Percentiles rank a stretch among this genome's conserved stretches.
Evolutionary conservation across 2,113 vertebrate species (phyloP).

Genomic region (Piaya cayana): DNA sequence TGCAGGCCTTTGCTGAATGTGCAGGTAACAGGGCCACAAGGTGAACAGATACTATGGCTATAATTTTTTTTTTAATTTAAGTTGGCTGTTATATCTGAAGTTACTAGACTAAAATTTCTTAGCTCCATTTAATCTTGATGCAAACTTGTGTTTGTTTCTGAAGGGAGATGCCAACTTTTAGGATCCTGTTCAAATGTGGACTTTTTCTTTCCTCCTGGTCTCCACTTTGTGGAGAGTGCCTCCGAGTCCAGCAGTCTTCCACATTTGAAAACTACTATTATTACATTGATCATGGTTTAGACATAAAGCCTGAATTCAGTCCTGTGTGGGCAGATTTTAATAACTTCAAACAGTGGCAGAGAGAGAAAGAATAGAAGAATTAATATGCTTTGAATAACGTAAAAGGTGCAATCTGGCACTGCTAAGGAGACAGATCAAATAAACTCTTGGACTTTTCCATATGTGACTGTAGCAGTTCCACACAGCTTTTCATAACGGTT

Average conservation of each 20-base stretch:
- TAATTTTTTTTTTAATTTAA: neutral
- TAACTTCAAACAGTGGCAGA: neutral
- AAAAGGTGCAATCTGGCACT: neutral
- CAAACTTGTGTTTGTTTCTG: neutral
- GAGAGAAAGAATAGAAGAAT: neutral
- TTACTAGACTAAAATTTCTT: neutral
- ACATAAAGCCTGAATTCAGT: neutral
- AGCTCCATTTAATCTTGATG: neutral
- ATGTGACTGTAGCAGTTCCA: neutral
- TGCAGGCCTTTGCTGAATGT: accelerated
- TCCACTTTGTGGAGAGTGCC: neutral
- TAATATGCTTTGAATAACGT: neutral
- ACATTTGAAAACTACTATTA: neutral
- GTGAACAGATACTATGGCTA: neutral
- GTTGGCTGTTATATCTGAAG: neutral
- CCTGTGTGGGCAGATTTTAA: neutral
- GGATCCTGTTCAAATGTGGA: neutral
- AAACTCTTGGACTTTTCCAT: neutral
- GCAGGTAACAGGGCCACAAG: neutral
- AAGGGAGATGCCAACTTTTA: neutral
- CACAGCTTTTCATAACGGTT: neutral
- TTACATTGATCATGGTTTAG: neutral
- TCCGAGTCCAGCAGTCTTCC: neutral
- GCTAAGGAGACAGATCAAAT: neutral
- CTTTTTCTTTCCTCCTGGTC: neutral